Evolutionary conservation across 2,113 vertebrate species (phyloP).

Genomic region (Zootoca vivipara): DNA sequence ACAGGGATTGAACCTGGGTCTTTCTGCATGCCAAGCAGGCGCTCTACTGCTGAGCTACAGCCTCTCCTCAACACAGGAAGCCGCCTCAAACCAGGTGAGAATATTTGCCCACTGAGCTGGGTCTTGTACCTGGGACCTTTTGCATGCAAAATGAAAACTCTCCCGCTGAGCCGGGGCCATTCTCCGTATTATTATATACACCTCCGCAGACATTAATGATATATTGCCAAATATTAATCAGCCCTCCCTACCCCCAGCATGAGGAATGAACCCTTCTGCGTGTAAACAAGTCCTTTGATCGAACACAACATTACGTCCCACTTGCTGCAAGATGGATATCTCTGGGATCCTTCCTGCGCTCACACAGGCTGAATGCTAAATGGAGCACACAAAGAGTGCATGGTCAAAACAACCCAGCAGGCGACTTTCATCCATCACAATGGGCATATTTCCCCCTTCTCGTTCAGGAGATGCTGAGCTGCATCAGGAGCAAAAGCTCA

Average conservation of each 20-base stretch:
- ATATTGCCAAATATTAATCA: neutral
- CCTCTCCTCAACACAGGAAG: neutral
- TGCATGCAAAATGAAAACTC: too few relatives aligned
- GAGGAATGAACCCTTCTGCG: slow-evolving; percentile 15
- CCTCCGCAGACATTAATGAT: slow-evolving; percentile 28
- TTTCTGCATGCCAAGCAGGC: neutral
- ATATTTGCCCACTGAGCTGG: too few relatives aligned
- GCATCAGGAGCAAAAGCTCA: neutral
- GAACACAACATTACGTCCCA: accelerated
- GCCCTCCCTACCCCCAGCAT: slow-evolving; percentile 5
- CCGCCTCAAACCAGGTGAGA: too few relatives aligned
- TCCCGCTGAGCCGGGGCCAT: too few relatives aligned
- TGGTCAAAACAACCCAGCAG: neutral
- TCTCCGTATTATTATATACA: neutral
- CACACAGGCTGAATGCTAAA: slow-evolving; percentile 57
- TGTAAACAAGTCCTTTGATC: neutral
- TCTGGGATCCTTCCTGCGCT: slow-evolving; percentile 17
- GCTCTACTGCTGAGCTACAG: neutral
- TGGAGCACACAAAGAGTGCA: slow-evolving; percentile 29
- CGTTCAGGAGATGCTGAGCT: neutral
- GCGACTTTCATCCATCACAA: slow-evolving; percentile 49
- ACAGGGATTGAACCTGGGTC: neutral
- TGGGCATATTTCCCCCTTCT: neutral
- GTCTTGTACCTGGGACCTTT: too few relatives aligned
- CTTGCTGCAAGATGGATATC: neutral